A percentile compares a stretch with the other conserved stretches of the same genome.
phyloP scores from a whole-genome alignment of 2,113 vertebrate species.

The Tricholaema leucomelas region DNA sequence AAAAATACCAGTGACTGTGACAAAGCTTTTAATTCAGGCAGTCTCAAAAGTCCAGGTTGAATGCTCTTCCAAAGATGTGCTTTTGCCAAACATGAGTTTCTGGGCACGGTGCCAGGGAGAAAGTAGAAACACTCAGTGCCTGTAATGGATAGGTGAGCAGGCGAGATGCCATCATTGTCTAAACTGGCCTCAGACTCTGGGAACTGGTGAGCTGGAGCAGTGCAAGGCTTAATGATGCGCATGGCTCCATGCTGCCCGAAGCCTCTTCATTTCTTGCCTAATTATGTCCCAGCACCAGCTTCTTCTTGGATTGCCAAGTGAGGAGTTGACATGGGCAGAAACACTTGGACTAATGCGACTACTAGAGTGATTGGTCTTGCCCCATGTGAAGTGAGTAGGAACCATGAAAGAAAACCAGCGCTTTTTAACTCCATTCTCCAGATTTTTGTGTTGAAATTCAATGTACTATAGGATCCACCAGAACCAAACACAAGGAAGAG shows the following conservation, averaged over 20 bases:
- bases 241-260: not conserved
- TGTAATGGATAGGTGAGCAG: constrained; percentile 54
- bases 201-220: not conserved
- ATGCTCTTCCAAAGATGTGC: not conserved
- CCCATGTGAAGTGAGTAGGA: not conserved
- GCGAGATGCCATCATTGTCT: constrained; percentile 22
- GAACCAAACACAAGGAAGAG: not conserved
- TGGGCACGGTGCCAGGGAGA: constrained; percentile 3
- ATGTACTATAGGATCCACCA: not conserved
- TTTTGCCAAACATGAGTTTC: constrained; percentile 36
- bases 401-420: not conserved
- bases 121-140: not conserved
- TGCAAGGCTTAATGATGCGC: not conserved
- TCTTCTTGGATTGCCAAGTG: not conserved
- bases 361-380: not conserved
- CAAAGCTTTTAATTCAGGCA: not conserved
- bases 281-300: not conserved
- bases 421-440: not conserved
- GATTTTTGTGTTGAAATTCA: not conserved
- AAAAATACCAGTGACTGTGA: not conserved
- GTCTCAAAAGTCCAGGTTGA: not conserved
- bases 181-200: not conserved
- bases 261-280: not conserved
- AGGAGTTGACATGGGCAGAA: not conserved
- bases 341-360: not conserved